Base-by-base conservation (phyloP, 2,888 invertebrate genomes). In the Dryobotodes eremita region DNA sequence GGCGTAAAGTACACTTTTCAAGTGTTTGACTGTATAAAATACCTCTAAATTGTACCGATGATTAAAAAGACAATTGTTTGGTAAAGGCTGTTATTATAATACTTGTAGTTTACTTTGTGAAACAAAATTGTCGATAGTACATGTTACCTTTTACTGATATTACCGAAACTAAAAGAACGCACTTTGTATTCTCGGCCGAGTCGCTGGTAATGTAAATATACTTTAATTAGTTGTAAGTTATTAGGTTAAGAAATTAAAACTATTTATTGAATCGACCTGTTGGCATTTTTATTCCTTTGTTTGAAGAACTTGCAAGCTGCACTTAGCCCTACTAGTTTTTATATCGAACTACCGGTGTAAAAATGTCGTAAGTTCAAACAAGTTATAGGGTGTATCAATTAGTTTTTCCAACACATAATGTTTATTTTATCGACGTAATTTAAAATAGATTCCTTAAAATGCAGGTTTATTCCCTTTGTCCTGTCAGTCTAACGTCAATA, bases 221-320 rank as follows among this genome's bases (percentile, higher is more conserved):
- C 77, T 74, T 80, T 88, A 87, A 89, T 90, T 89, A 89, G 75
- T 83, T 87, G 8, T 92, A 91, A 92, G 89, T 81, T 90, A 89
- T 79, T 90, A 89, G 89, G 79, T 79, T 89, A 92, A 90, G 91
- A 90, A 90, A 95, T 94, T 95, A 95, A 87, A 94, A 93, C 91
- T 95, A 96, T 96, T 96, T 96, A 96, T 96, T 96, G 92, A 94
- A 91, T 89, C 80, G 82, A 79, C 82, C 83, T 87, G 80, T 80
- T 83, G 71, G 57, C 20, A 89, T 89, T 82, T 85, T 88, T 85
- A 78, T 77, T 84, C 46, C 71, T 62, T 79, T 75, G 79, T 82
- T 80, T 87, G 66, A 84, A 85, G 77, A 85, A 76, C 53, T 13
- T 86, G 79, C 75, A 75, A 83, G 84, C 53, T 79, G 79, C 79